Base-by-base conservation (phyloP, 2,888 invertebrate species). In the Trachelus iudaicus region DNA sequence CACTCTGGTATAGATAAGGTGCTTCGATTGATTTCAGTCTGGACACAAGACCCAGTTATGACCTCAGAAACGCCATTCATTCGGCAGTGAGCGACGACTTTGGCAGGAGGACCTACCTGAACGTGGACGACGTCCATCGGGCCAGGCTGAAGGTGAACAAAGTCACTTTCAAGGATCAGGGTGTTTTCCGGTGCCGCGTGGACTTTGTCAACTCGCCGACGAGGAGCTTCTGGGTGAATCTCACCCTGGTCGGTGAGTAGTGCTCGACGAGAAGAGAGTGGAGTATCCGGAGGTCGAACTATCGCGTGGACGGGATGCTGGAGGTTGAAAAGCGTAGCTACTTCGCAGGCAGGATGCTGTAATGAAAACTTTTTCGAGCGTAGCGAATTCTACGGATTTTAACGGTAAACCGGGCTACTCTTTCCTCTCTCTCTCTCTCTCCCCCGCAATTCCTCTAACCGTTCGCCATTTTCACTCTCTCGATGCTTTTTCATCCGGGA, bases 131-230 rank as follows among this genome's bases (percentile, higher is more conserved):
- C 85, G 95, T 94, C 87, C 89, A 89, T 34, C 87, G 85, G 34
- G 96, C 96, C 11, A 95, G 95, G 84, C 93, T 97, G 73, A 94
- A 95, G 83, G 94, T 97, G 84, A 94, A 95, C 87, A 94, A 95
- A 86, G 96, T 96, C 79, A 94, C 94, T 78, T 91, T 93, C 73
- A 93, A 94, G 35, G 97, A 98, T 87, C 96, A 97, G 85, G 98
- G 97, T 4, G 92, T 96, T 69, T 98, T 97, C 91, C 93, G 98
- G 79, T 98, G 98, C 91, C 93, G 98, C 84, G 96, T 98, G 83
- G 98, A 98, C 92, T 98, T 97, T 89, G 94, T 96, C 81, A 96
- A 97, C 91, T 96, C 97, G 0, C 97, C 97, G 0, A 98, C 98
- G 0, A 94, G 96, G 87, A 98, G 98, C 92, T 97, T 96, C 88